Evolutionary conservation across 1,140 invertebrate species (phyloP).

Genomic region (Leptopilina clavipes): DNA sequence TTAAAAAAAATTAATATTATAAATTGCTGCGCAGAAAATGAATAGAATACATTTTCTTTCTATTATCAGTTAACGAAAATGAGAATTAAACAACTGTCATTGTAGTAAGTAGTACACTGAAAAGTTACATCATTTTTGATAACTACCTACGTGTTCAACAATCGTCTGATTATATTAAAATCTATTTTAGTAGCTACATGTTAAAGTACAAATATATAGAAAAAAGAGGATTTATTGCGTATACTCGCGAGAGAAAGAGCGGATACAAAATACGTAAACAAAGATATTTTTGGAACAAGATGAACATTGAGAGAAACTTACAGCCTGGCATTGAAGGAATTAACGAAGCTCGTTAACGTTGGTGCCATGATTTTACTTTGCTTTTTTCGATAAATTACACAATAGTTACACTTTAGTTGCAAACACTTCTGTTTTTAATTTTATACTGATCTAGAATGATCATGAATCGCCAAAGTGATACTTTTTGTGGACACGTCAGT

Average conservation of each 20-base stretch:
- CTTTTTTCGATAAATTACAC: constrained; percentile 38
- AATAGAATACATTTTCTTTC: background rate
- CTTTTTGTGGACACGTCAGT: constrained; percentile 72
- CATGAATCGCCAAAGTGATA: constrained; percentile 61
- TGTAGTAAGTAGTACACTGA: background rate
- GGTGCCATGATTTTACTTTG: constrained; percentile 63
- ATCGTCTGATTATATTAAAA: background rate
- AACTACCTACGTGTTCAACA: background rate
- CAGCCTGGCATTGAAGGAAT: constrained; percentile 70
- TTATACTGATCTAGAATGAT: constrained; percentile 58
- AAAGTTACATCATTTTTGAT: constrained; percentile 19
- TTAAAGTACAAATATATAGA: background rate
- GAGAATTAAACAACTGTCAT: background rate
- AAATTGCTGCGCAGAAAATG: background rate
- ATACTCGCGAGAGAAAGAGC: background rate
- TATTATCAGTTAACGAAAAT: background rate
- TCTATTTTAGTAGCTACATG: background rate
- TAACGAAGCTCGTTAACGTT: constrained; percentile 63
- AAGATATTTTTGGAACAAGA: background rate
- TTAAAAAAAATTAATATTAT: background rate
- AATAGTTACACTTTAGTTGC: constrained; percentile 20
- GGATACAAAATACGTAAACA: constrained; percentile 1
- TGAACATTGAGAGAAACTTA: constrained; percentile 58
- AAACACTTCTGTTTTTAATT: constrained; percentile 50
- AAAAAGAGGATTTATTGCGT: background rate